phyloP scores from a whole-genome alignment of 2,888 invertebrate species.

The Iphiclides podalirius region DNA sequence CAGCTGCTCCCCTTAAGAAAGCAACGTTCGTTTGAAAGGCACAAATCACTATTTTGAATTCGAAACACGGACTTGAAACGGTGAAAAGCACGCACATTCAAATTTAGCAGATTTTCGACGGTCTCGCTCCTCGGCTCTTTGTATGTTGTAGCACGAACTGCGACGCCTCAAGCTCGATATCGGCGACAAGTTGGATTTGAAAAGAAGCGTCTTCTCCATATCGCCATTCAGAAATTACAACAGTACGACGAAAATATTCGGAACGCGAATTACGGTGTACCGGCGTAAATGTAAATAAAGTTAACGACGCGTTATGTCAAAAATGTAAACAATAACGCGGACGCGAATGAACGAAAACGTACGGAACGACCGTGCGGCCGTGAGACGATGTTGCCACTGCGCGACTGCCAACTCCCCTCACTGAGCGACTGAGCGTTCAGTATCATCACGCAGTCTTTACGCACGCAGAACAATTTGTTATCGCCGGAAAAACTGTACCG shows the following conservation, averaged over 20 bases:
- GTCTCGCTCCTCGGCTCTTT: conserved; percentile 76
- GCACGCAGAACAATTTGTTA: conserved; percentile 30
- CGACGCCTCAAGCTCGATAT: conserved; percentile 75
- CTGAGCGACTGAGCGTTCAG: conserved; percentile 31
- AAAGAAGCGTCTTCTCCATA: conserved; percentile 75
- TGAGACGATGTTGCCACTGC: conserved; percentile 74
- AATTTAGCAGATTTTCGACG: conserved; percentile 75
- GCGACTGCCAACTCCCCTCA: conserved; percentile 46
- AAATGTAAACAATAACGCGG: conserved; percentile 71
- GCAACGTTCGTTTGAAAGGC: conserved; percentile 9
- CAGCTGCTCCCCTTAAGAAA: conserved; percentile 34
- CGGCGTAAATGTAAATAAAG: conserved; percentile 9
- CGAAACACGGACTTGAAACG: conserved; percentile 37
- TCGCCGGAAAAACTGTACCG: conserved; percentile 44
- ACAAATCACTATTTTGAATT: conserved; percentile 27
- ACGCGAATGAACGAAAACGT: conserved; percentile 41
- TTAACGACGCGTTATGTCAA: conserved; percentile 46
- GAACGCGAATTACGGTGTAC: background rate
- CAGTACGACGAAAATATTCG: background rate
- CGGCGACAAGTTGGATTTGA: conserved; percentile 72
- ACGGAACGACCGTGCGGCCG: conserved; percentile 54
- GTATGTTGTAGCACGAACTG: conserved; percentile 77
- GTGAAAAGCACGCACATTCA: conserved; percentile 65
- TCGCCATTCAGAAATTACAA: conserved; percentile 59
- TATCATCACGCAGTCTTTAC: conserved; percentile 29